phyloP scores from a whole-genome alignment of 2,113 vertebrate species.

The Nothoprocta perdicaria region DNA sequence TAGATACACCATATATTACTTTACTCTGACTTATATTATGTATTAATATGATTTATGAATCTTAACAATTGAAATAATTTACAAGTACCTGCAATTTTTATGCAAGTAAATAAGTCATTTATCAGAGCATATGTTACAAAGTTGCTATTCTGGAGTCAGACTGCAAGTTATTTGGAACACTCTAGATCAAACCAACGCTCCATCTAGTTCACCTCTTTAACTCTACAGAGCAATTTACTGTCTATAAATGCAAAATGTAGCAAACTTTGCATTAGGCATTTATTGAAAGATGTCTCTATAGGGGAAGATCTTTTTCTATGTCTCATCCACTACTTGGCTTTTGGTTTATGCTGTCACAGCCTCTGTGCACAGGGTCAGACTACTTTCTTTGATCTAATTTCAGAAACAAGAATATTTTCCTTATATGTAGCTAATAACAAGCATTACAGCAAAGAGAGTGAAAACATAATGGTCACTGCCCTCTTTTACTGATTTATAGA shows the following conservation, averaged over 20 bases:
- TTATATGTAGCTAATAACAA: slow-evolving; percentile 10
- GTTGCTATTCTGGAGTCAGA: background rate
- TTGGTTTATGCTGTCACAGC: background rate
- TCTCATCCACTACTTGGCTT: background rate
- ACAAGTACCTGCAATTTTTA: background rate
- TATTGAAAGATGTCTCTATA: background rate
- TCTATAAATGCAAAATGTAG: background rate
- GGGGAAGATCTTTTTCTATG: background rate
- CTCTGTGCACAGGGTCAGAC: background rate
- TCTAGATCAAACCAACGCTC: background rate
- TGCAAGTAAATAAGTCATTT: background rate
- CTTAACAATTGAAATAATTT: slow-evolving; percentile 13
- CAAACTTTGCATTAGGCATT: background rate
- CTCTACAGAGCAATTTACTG: background rate
- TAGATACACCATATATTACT: background rate
- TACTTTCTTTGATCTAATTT: slow-evolving; percentile 25
- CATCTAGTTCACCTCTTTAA: background rate
- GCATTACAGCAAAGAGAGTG: background rate
- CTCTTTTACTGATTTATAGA: slow-evolving; percentile 23
- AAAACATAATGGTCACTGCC: background rate
- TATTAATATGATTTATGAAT: background rate
- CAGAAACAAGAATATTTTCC: background rate
- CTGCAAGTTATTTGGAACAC: background rate
- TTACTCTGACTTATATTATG: background rate
- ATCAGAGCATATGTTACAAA: background rate